phyloP scores from a whole-genome alignment of 2,888 invertebrate genomes.

The Pyrocoelia pectoralis region DNA sequence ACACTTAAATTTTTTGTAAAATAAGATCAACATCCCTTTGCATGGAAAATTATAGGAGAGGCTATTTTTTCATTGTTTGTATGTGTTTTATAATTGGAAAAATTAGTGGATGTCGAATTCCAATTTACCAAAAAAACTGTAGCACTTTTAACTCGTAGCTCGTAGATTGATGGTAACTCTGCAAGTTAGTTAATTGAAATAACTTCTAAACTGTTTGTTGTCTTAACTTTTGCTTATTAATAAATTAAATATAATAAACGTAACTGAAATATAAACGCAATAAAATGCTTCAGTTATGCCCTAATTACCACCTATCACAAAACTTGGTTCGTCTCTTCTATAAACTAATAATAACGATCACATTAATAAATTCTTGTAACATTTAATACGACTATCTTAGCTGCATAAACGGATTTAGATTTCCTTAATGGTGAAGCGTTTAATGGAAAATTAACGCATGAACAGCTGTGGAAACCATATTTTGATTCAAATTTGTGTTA shows the following conservation, averaged over 20 bases:
- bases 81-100: too few species aligned
- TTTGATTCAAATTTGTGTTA: slow-evolving; percentile 27
- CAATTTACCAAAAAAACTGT: too few species aligned
- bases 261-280: background rate
- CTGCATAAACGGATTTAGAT: slow-evolving; percentile 15
- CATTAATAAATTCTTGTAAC: slow-evolving; percentile 19
- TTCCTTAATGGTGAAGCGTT: slow-evolving; percentile 13
- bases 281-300: background rate
- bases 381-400: slow-evolving; percentile 22
- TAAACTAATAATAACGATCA: slow-evolving; percentile 1
- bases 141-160: too few species aligned
- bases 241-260: background rate
- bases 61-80: too few species aligned
- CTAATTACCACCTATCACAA: background rate
- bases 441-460: slow-evolving; percentile 34
- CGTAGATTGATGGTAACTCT: too few species aligned
- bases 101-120: too few species aligned
- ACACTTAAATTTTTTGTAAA: too few species aligned
- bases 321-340: background rate
- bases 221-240: background rate
- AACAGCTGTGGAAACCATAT: slow-evolving; percentile 36
- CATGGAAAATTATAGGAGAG: too few species aligned
- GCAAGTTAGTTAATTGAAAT: too few species aligned
- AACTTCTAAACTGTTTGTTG: too few species aligned
- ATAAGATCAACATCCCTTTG: too few species aligned